Base-by-base conservation (phyloP, 1,140 invertebrate genomes). In the Wasmannia auropunctata region DNA sequence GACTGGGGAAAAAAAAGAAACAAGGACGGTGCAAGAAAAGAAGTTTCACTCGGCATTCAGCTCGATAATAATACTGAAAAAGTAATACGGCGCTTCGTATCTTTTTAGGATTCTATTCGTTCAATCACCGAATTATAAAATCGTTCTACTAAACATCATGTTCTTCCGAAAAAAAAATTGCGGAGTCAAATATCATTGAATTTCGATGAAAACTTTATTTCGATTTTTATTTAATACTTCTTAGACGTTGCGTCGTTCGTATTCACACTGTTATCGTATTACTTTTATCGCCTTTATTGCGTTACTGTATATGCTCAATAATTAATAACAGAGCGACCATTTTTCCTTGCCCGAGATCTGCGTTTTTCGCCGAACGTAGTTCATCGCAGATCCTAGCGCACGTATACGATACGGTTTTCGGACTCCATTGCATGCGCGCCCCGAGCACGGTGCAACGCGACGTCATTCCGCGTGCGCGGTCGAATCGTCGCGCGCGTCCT, bases 391-490 rank as follows among this genome's bases (percentile, higher is more conserved):
- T 37, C 11, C n/a, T 11, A 19, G 31, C n/a, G 8, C 49, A 79
- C 40, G 6, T 67, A 49, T 43, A 37, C n/a, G n/a, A n/a, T n/a
- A n/a, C n/a, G n/a, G 34, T n/a, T 70, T 81, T 58, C 40, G 34
- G 19, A 81, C 22, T 28, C 16, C 49, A 19, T 80, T 77, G 37
- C 54, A 25, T 31, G 46, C 43, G 1, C 11, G n/a, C n/a, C n/a
- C 49, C 6, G 8, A 51, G 76, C 28, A 79, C 28, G n/a, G 69
- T 54, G 43, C 46, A 69, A 40, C 25, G 62, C 25, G 43, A 70
- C 63, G 51, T 81, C 65, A 81, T 58, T 22, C 28, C 63, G 63
- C 25, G 62, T 49, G 46, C 77, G 46, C 31, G 62, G 4, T 10
- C 69, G 67, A 72, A 72, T 70, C 14, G 14, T 60, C 63, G 63